Evolutionary conservation across 2,113 vertebrate genomes (phyloP).

Genomic region (Vanacampus margaritifer): DNA sequence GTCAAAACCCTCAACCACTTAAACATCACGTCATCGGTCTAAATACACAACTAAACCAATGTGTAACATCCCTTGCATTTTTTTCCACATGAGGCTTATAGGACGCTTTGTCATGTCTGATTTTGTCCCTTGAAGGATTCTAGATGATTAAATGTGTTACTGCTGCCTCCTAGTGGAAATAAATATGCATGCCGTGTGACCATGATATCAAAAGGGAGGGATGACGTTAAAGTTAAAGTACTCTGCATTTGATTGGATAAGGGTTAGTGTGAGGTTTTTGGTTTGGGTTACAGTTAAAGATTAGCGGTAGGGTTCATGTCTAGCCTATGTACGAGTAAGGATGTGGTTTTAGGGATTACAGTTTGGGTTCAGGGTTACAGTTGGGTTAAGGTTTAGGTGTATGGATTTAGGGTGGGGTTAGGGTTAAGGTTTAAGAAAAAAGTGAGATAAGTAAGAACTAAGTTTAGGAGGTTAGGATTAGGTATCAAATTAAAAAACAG

Average conservation of each 20-base stretch:
- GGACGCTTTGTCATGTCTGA: conserved; percentile 12
- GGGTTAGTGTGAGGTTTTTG: neutral
- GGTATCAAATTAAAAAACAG: neutral
- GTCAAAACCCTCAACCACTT: neutral
- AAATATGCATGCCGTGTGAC: neutral
- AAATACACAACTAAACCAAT: neutral
- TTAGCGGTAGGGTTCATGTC: neutral
- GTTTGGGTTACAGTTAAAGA: neutral
- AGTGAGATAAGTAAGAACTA: neutral
- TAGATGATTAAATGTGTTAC: conserved; percentile 26
- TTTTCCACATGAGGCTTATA: neutral
- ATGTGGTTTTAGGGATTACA: neutral
- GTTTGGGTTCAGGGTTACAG: neutral
- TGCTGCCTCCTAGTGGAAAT: conserved; percentile 61
- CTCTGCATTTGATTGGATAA: no score
- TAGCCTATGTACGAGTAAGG: neutral
- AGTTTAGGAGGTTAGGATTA: neutral
- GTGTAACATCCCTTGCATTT: neutral
- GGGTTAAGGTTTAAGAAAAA: neutral
- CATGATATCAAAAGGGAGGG: no score
- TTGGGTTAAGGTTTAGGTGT: neutral
- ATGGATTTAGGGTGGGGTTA: no score
- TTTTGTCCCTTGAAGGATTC: neutral
- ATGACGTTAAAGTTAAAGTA: no score
- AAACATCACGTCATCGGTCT: neutral